These are phyloP conservation scores for Lophius piscatorius DNA, from an alignment of 2,113 vertebrate species.

Conservation along the genomic window DNA sequence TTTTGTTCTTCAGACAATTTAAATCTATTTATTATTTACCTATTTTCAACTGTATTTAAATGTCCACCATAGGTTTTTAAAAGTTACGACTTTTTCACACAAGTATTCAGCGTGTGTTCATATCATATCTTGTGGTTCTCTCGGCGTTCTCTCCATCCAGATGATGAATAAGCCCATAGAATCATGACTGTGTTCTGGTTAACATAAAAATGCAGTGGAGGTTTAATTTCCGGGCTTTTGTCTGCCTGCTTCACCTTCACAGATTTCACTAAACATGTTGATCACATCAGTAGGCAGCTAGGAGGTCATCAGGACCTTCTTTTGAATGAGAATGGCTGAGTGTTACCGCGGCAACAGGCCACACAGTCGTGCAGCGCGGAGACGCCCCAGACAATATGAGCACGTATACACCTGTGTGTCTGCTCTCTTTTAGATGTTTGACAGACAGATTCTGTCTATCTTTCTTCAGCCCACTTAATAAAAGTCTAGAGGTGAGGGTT, in stretches of 20 bases:
- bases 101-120: not conserved
- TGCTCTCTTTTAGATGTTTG: conserved; percentile 5
- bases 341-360: conserved; percentile 72
- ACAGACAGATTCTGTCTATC: conserved; percentile 6
- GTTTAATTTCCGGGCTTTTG: conserved; percentile 10
- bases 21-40: no score
- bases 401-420: not conserved
- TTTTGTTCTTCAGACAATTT: no score
- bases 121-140: not conserved
- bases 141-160: not conserved
- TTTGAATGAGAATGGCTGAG: conserved; percentile 53
- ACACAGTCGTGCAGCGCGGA: conserved; percentile 40
- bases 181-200: not conserved
- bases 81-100: no score
- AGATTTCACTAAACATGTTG: conserved; percentile 38
- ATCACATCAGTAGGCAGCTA: conserved; percentile 60
- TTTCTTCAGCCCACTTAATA: not conserved
- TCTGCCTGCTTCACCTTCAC: not conserved
- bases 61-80: no score
- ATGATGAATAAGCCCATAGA: not conserved
- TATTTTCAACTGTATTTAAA: no score
- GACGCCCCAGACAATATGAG: conserved; percentile 32
- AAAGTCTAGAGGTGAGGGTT: not conserved
- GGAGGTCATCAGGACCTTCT: conserved; percentile 56
- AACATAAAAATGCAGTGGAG: conserved; percentile 14